Conservation (phyloP, 2,888 invertebrate species). For the Allygus modestus region DNA sequence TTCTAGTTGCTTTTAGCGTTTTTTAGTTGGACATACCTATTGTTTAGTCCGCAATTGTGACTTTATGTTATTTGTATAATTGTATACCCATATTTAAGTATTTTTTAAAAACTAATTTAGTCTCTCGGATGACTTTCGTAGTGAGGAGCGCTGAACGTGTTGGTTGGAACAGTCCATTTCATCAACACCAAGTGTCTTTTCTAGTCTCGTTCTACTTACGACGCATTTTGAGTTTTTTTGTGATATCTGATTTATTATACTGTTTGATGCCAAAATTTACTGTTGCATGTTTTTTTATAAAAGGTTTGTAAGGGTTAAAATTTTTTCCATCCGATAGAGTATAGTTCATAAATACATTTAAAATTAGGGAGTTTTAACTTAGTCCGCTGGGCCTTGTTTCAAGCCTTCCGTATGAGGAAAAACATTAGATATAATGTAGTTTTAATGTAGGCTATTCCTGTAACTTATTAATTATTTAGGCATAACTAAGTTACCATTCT, state of each 20-base stretch:
- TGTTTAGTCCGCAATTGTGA: not conserved
- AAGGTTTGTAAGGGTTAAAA: no score
- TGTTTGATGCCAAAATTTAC: no score
- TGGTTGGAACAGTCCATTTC: constrained; percentile 18
- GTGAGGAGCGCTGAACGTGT: not conserved
- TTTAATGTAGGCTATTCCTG: no score
- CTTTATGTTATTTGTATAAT: not conserved
- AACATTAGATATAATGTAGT: no score
- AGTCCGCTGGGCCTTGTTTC: no score
- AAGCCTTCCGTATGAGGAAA: no score
- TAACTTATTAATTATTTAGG: no score
- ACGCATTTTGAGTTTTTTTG: not conserved
- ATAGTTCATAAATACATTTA: no score
- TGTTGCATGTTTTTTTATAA: no score
- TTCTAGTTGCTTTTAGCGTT: not conserved
- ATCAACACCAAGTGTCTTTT: not conserved
- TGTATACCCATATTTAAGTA: not conserved
- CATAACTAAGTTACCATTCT: no score
- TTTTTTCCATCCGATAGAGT: no score
- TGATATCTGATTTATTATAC: not conserved
- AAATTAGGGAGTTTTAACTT: no score
- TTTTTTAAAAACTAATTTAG: not conserved
- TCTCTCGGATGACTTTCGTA: not conserved
- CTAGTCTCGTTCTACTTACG: constrained; percentile 12
- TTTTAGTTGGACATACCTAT: not conserved